These are phyloP conservation scores for Ctenicera cuprea DNA, from an alignment of 2,888 invertebrate species.

Conservation along the genomic window DNA sequence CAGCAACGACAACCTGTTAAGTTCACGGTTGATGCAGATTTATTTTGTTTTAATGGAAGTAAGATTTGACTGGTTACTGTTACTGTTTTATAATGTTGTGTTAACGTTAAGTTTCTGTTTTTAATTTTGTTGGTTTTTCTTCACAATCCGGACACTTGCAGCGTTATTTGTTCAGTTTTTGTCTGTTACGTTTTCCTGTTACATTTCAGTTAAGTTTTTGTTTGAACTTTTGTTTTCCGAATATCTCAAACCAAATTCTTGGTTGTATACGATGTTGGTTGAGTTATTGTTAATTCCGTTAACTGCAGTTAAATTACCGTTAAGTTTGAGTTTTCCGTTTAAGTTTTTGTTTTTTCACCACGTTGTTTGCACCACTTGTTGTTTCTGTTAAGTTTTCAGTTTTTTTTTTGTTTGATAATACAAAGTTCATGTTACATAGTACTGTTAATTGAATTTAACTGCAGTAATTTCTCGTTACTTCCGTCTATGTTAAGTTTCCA, in stretches of 20 bases:
- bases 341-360: background rate
- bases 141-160: background rate
- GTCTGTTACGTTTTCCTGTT: conserved; percentile 21
- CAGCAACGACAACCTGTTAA: conserved; percentile 7
- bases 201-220: conserved; percentile 24
- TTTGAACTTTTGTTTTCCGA: conserved; percentile 4
- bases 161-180: background rate
- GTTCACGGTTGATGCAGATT: conserved; percentile 11
- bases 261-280: background rate
- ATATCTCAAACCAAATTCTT: background rate
- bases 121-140: background rate
- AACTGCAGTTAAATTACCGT: conserved; percentile 44
- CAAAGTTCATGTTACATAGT: background rate
- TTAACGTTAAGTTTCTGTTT: conserved; percentile 27
- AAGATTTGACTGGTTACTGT: background rate
- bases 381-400: background rate
- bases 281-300: conserved; percentile 15
- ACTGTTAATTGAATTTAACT: background rate
- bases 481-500: background rate
- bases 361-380: background rate
- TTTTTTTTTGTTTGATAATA: conserved; percentile 6
- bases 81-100: background rate
- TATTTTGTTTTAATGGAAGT: conserved; percentile 5
- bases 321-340: conserved; percentile 35
- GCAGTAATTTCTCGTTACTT: background rate